Conservation (phyloP, 2,797 vertebrate genomes). For the Myotis pilosus region DNA sequence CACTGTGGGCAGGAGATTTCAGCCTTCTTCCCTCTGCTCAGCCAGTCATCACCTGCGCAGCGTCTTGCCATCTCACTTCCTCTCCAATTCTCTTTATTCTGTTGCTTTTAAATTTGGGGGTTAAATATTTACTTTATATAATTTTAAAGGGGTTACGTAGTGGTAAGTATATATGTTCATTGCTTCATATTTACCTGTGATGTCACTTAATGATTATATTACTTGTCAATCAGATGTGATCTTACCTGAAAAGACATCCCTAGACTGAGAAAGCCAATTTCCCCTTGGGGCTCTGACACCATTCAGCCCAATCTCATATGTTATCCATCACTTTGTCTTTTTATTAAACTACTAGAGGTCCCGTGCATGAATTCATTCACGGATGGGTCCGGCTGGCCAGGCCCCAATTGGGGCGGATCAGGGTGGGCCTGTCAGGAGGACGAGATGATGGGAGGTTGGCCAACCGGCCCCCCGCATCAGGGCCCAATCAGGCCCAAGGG, state of each 20-base stretch:
- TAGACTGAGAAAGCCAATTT: background rate
- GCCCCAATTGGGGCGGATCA: too few species aligned
- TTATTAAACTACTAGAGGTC: background rate
- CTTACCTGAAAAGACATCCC: background rate
- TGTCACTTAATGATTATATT: background rate
- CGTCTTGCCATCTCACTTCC: background rate
- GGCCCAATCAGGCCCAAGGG: too few species aligned
- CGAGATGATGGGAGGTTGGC: too few species aligned
- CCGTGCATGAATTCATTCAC: too few species aligned
- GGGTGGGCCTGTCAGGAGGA: too few species aligned
- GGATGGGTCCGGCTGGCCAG: too few species aligned
- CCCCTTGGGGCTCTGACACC: background rate
- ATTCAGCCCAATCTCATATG: background rate
- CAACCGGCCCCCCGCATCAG: too few species aligned
- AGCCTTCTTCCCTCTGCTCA: background rate
- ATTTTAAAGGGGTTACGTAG: background rate
- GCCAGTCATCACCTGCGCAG: background rate
- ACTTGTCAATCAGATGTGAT: background rate
- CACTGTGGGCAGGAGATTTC: background rate
- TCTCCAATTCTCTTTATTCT: background rate
- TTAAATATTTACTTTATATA: background rate
- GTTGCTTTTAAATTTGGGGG: background rate
- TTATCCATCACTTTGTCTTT: background rate
- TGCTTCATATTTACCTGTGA: background rate
- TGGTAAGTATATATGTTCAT: background rate